Evolutionary conservation across 2,113 vertebrate species (phyloP).

Genomic region (Etia nguti): DNA sequence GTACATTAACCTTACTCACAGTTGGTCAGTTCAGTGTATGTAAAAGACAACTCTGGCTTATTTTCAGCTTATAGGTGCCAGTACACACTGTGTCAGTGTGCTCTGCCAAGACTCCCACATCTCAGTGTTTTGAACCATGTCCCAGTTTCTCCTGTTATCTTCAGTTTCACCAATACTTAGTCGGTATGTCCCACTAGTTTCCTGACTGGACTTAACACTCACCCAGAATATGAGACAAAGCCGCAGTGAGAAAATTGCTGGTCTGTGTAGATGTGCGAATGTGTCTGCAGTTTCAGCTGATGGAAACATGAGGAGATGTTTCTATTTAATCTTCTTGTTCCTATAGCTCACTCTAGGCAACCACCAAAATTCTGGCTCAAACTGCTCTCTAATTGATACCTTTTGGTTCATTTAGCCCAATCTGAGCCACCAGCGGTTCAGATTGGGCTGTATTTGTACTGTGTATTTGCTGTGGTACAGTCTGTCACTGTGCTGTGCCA

Average conservation of each 20-base stretch:
- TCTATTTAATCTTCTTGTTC: not conserved
- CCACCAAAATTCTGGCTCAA: not conserved
- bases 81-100: not conserved
- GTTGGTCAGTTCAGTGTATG: not conserved
- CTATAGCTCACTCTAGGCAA: not conserved
- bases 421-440: not conserved
- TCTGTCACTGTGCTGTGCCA: conserved; percentile 34
- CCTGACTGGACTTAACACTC: not conserved
- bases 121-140: not conserved
- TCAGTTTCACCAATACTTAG: not conserved
- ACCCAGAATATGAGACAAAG: not conserved
- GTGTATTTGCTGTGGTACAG: not conserved
- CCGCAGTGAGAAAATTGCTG: not conserved
- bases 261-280: not conserved
- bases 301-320: not conserved
- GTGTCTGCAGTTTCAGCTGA: not conserved
- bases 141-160: not conserved
- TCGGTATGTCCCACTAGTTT: not conserved
- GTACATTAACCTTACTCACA: conserved; percentile 15
- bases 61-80: conserved; percentile 18
- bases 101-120: conserved; percentile 5
- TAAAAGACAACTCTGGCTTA: conserved; percentile 8
- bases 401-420: conserved; percentile 5
- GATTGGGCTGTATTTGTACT: conserved; percentile 15
- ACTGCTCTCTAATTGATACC: not conserved